phyloP scores from a whole-genome alignment of 2,113 vertebrate genomes.

The Hippocampus guttulatus region DNA sequence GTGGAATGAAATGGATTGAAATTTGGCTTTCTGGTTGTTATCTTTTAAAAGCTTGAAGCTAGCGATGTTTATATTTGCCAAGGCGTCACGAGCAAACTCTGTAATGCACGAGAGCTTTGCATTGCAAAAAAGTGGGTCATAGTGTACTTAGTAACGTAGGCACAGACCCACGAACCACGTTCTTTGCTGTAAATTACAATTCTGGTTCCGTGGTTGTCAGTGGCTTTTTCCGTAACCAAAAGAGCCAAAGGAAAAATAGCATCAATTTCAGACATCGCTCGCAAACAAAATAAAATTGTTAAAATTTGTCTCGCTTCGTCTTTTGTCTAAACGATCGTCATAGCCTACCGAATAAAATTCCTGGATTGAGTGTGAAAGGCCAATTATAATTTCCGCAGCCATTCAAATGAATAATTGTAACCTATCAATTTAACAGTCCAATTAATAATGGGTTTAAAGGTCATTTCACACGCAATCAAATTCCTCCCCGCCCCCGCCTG shows the following conservation, averaged over 20 bases:
- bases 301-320: background rate
- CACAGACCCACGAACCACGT: background rate
- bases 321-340: background rate
- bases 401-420: conserved; percentile 10
- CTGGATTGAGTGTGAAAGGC: conserved; percentile 6
- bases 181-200: background rate
- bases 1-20: background rate
- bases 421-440: conserved; percentile 5
- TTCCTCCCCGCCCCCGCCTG: background rate
- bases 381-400: conserved; percentile 10
- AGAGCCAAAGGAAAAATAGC: background rate
- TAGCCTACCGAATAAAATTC: background rate
- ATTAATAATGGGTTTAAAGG: conserved; percentile 13
- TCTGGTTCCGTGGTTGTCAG: background rate
- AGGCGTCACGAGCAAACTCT: background rate
- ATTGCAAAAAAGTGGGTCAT: background rate
- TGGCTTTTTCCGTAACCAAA: background rate
- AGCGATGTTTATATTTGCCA: background rate
- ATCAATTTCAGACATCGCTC: background rate
- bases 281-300: background rate
- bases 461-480: conserved; percentile 6
- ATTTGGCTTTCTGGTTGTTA: background rate
- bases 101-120: background rate
- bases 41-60: background rate
- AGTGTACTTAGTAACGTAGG: background rate